phyloP scores from a whole-genome alignment of 2,888 invertebrate species.

The Dicyrtomina minuta region DNA sequence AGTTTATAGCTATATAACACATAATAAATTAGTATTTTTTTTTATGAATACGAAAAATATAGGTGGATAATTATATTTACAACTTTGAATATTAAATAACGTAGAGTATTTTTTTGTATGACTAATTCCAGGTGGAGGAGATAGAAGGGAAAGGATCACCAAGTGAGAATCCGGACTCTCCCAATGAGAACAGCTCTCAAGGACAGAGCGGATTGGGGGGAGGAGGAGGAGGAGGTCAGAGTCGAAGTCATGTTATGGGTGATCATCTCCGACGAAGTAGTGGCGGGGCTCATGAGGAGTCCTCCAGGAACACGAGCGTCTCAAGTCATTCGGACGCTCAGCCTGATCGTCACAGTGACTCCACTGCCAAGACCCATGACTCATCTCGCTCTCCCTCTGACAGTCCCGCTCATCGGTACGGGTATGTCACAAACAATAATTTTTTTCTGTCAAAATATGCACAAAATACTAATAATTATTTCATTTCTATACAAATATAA shows the following conservation, averaged over 20 bases:
- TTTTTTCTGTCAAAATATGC: slow-evolving; percentile 21
- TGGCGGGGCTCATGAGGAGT: slow-evolving; percentile 28
- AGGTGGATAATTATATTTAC: too few relatives aligned
- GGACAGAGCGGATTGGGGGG: slow-evolving; percentile 30
- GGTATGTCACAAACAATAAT: slow-evolving; percentile 18
- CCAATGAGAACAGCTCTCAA: slow-evolving; percentile 43
- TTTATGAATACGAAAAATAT: too few relatives aligned
- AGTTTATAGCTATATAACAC: too few relatives aligned
- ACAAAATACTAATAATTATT: background rate
- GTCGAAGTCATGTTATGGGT: slow-evolving; percentile 7
- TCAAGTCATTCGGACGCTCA: slow-evolving; percentile 51
- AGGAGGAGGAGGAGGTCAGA: slow-evolving; percentile 20
- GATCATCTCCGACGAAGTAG: too few relatives aligned
- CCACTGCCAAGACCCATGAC: slow-evolving; percentile 51
- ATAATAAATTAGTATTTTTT: too few relatives aligned
- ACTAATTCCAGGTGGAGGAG: slow-evolving; percentile 55
- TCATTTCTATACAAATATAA: background rate
- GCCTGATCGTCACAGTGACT: slow-evolving; percentile 49
- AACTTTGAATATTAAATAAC: background rate
- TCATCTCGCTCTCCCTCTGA: slow-evolving; percentile 52
- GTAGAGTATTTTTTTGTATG: background rate
- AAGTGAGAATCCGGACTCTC: slow-evolving; percentile 51
- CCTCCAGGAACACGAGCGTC: slow-evolving; percentile 48
- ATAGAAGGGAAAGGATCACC: slow-evolving; percentile 54
- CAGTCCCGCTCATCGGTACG: slow-evolving; percentile 52